Conservation (phyloP, 2,113 vertebrate species). For the Solea senegalensis region DNA sequence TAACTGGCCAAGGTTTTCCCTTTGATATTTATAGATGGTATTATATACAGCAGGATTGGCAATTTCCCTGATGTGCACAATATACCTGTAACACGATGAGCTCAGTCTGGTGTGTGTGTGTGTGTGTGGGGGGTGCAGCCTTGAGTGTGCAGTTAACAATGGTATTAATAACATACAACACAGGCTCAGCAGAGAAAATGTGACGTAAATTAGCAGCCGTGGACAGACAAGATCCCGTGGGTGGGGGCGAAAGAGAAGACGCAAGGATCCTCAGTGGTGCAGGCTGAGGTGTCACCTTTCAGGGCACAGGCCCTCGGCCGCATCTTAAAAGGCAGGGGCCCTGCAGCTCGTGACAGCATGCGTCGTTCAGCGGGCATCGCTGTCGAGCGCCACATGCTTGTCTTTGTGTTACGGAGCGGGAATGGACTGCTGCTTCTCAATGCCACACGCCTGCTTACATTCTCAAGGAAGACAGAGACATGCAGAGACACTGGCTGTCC, state of each 20-base stretch:
- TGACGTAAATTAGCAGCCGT: slow-evolving; percentile 69
- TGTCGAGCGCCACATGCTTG: slow-evolving; percentile 76
- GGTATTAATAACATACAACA: slow-evolving; percentile 77
- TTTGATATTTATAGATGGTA: slow-evolving; percentile 68
- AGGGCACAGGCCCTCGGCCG: slow-evolving; percentile 45
- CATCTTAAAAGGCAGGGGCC: slow-evolving; percentile 70
- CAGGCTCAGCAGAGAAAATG: slow-evolving; percentile 55
- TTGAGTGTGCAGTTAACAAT: slow-evolving; percentile 78
- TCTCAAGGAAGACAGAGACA: slow-evolving; percentile 58
- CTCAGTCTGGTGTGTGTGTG: slow-evolving; percentile 30
- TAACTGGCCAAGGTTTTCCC: slow-evolving; percentile 63
- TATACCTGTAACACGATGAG: slow-evolving; percentile 77
- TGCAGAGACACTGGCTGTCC: slow-evolving; percentile 35
- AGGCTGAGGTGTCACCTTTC: slow-evolving; percentile 70
- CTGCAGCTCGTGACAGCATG: slow-evolving; percentile 32
- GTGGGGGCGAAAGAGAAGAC: slow-evolving; percentile 71
- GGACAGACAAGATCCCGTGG: slow-evolving; percentile 74
- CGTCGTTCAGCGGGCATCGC: slow-evolving; percentile 57
- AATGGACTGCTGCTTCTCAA: slow-evolving; percentile 60
- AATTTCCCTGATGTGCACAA: slow-evolving; percentile 63
- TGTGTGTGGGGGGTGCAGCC: slow-evolving; percentile 56
- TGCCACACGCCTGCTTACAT: slow-evolving; percentile 64
- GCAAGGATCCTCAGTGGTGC: slow-evolving; percentile 56
- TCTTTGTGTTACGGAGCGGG: slow-evolving; percentile 62
- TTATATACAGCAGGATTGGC: slow-evolving; percentile 66